phyloP scores from a whole-genome alignment of 1,140 invertebrate species.

The Sitobion miscanthi region DNA sequence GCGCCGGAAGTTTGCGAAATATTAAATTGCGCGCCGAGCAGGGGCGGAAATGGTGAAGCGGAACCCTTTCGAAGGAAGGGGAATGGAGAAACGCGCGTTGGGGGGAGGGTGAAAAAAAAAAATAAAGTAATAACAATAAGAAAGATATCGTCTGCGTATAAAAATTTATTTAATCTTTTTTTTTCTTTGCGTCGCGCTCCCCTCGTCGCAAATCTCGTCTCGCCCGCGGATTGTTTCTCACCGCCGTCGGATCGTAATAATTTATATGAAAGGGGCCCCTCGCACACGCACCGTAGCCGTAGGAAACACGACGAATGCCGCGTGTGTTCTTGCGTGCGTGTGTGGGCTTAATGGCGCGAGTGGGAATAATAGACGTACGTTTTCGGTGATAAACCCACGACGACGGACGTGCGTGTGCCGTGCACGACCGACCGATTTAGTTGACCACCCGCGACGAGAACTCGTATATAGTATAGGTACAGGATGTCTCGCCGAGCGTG shows the following conservation, averaged over 20 bases:
- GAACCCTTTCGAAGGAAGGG: not conserved
- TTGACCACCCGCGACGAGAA: not conserved
- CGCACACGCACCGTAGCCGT: not conserved
- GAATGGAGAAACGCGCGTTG: not conserved
- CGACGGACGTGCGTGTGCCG: not conserved
- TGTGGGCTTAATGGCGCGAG: not conserved
- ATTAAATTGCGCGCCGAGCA: not conserved
- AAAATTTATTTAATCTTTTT: slow-evolving; percentile 35
- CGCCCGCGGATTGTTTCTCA: slow-evolving; percentile 24
- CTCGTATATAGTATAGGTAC: not conserved
- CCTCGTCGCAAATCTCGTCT: slow-evolving; percentile 1
- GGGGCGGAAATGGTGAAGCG: not conserved
- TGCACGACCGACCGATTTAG: not conserved
- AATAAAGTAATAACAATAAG: slow-evolving; percentile 18
- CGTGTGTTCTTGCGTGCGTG: not conserved
- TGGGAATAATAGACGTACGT: slow-evolving; percentile 30
- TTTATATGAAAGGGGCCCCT: not conserved
- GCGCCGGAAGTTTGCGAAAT: not conserved
- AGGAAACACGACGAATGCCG: not conserved
- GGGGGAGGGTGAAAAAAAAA: not conserved
- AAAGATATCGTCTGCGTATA: slow-evolving; percentile 4
- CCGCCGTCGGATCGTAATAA: not conserved
- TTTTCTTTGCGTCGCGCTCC: not conserved
- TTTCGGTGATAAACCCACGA: slow-evolving; percentile 21
- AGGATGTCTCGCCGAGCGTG: not conserved